Conservation (phyloP, 2,797 vertebrate species). For the Cyclopterus lumpus region DNA sequence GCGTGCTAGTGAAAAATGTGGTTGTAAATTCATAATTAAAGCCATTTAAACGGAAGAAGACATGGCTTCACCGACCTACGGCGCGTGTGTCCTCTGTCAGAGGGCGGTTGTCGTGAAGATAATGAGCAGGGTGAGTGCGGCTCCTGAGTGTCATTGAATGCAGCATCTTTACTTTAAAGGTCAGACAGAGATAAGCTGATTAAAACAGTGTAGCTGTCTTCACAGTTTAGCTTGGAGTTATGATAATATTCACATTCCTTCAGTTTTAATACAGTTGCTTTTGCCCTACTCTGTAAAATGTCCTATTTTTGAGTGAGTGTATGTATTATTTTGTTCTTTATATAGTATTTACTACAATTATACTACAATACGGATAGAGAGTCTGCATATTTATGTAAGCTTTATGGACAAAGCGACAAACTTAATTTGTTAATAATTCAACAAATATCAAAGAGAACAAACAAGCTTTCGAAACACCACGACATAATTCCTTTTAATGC, state of each 20-base stretch:
- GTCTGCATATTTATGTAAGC: background rate
- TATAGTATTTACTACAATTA: background rate
- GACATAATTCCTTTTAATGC: background rate
- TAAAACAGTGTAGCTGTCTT: background rate
- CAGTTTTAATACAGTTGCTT: background rate
- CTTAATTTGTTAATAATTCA: too few relatives aligned
- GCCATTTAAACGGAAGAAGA: background rate
- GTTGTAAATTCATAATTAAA: too few relatives aligned
- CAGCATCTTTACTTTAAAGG: slow-evolving; percentile 39
- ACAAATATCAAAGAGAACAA: background rate
- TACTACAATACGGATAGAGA: background rate
- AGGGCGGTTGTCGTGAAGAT: slow-evolving; percentile 37
- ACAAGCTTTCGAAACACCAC: background rate
- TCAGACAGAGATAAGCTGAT: slow-evolving; percentile 30
- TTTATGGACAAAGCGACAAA: too few relatives aligned
- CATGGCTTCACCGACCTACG: slow-evolving; percentile 66
- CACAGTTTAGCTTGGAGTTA: background rate
- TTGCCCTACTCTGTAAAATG: too few relatives aligned
- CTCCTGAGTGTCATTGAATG: slow-evolving; percentile 39
- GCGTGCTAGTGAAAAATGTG: fast-evolving
- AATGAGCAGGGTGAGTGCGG: slow-evolving; percentile 70
- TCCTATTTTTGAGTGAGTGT: too few relatives aligned
- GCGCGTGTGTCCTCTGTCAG: slow-evolving; percentile 45
- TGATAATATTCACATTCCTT: background rate
- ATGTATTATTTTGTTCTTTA: too few relatives aligned